phyloP scores from a whole-genome alignment of 2,113 vertebrate genomes.

The Leptocoma aspasia region DNA sequence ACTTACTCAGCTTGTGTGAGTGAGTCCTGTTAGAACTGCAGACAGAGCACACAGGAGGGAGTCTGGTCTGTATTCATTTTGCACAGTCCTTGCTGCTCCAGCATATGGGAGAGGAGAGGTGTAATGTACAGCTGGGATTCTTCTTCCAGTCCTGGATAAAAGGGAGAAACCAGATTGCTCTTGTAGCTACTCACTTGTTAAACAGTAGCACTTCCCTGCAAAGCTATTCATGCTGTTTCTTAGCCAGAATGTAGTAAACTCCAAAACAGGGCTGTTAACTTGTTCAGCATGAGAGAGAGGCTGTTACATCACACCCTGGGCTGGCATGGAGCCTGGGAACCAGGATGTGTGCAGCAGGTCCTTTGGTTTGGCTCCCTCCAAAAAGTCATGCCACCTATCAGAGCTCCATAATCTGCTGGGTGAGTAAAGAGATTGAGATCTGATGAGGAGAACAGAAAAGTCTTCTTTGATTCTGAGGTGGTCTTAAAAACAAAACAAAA shows the following conservation, averaged over 20 bases:
- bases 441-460: neutral
- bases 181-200: neutral
- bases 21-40: neutral
- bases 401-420: neutral
- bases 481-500: neutral
- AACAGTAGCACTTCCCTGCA: neutral
- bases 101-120: neutral
- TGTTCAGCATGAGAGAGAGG: neutral
- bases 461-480: neutral
- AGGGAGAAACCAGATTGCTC: neutral
- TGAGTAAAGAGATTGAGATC: neutral
- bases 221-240: conserved; percentile 6
- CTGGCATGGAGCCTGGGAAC: conserved; percentile 45
- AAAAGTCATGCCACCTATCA: neutral
- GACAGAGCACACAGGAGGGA: neutral
- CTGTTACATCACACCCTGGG: conserved; percentile 22
- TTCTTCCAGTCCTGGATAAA: neutral
- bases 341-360: neutral
- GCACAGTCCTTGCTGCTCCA: neutral
- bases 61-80: neutral
- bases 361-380: neutral
- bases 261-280: neutral
- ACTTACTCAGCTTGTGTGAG: neutral
- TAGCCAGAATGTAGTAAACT: conserved; percentile 37
- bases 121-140: neutral